Evolutionary conservation across 64 coral and sea anemone species (phyloP).

Genomic region (Anthopleura sola): DNA sequence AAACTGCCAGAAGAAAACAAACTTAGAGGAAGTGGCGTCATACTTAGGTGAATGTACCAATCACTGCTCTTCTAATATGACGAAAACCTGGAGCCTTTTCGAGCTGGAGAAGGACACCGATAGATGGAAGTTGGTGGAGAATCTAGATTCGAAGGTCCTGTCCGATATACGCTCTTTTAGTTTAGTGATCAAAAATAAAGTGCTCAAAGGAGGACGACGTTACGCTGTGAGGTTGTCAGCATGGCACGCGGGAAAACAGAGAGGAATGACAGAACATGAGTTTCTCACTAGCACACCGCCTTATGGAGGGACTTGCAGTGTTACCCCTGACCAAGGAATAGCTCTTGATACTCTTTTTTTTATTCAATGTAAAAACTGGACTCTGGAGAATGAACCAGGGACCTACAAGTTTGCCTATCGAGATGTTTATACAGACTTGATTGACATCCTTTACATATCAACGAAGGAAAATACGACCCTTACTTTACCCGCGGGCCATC

Average conservation of each 20-base stretch:
- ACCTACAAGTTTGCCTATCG: conserved; percentile 43
- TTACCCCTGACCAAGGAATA: conserved; percentile 20
- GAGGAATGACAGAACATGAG: conserved; percentile 55
- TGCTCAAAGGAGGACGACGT: conserved; percentile 8
- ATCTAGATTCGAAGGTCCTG: conserved; percentile 3
- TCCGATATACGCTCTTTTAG: conserved; percentile 13
- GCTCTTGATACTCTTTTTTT: conserved; percentile 59
- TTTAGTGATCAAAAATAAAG: conserved; percentile 25
- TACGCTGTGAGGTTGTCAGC: conserved; percentile 37
- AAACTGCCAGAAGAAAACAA: conserved; percentile 53
- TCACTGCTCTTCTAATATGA: background rate
- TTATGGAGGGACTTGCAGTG: conserved; percentile 47
- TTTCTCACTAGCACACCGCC: conserved; percentile 67
- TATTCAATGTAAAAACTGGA: conserved; percentile 63
- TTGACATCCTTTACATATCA: conserved; percentile 24
- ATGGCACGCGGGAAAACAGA: conserved; percentile 2
- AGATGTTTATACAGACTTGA: conserved; percentile 29
- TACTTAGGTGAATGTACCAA: conserved; percentile 32
- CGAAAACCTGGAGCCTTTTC: background rate
- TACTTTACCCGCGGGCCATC: conserved; percentile 55
- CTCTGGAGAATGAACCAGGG: conserved; percentile 43
- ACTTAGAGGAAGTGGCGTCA: conserved; percentile 49
- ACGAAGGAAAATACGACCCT: conserved; percentile 16
- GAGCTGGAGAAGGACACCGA: background rate
- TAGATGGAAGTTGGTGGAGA: conserved; percentile 13